Conservation (phyloP, 2,888 invertebrate genomes). For the Clanis bilineata region DNA sequence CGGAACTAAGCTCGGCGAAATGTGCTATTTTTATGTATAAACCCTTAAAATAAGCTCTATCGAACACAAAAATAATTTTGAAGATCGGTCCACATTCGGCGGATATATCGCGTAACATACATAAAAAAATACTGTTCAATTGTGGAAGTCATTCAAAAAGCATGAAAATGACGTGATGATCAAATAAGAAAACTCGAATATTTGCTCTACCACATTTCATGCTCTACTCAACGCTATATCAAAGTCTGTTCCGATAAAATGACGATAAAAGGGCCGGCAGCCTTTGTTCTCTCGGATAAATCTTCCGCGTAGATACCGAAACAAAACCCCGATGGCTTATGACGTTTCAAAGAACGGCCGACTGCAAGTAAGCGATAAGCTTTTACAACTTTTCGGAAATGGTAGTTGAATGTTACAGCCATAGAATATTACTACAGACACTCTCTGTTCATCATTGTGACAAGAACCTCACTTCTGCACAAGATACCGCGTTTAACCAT, state of each 20-base stretch:
- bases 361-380: not conserved
- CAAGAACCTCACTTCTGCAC: no score
- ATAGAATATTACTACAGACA: no score
- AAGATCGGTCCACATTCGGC: no score
- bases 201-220: not conserved
- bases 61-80: no score
- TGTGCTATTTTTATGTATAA: no score
- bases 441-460: no score
- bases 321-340: not conserved
- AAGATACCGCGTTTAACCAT: no score
- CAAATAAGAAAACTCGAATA: not conserved
- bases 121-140: no score
- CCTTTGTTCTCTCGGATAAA: conserved; percentile 15
- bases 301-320: conserved; percentile 4
- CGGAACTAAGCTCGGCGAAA: no score
- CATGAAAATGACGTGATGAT: not conserved
- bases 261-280: not conserved
- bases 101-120: no score
- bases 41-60: no score
- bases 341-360: not conserved
- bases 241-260: conserved; percentile 15
- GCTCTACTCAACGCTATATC: not conserved
- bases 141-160: no score
- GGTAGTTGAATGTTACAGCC: not conserved
- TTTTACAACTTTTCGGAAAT: not conserved